A percentile compares a stretch with the other conserved stretches of the same genome.
phyloP scores from a whole-genome alignment of 2,113 vertebrate species.

The Oceanites oceanicus region DNA sequence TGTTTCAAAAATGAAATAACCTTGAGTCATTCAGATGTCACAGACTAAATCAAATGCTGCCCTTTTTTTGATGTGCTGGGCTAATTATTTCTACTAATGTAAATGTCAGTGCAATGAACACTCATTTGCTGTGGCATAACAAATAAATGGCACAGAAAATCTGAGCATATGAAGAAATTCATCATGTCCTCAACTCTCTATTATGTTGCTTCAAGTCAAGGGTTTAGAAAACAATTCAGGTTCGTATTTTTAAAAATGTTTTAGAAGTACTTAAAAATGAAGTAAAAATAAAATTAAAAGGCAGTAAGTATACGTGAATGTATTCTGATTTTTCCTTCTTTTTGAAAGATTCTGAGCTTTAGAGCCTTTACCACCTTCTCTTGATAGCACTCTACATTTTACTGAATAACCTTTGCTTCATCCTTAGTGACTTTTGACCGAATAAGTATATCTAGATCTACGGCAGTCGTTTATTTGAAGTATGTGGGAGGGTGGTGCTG shows the following conservation, averaged over 20 bases:
- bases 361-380: not conserved
- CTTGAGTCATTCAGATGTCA: constrained; percentile 53
- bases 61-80: constrained; percentile 47
- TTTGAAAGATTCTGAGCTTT: not conserved
- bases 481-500: not conserved
- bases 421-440: not conserved
- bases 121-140: constrained; percentile 53
- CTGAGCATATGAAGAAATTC: not conserved
- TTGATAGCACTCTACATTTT: not conserved
- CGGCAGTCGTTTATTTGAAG: not conserved
- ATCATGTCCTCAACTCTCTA: not conserved
- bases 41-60: constrained; percentile 63
- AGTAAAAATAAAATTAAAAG: not conserved
- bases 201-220: not conserved
- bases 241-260: not conserved
- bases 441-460: not conserved
- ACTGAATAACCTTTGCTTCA: not conserved
- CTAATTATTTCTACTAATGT: constrained; percentile 68
- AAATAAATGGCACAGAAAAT: constrained; percentile 37
- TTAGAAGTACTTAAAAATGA: not conserved
- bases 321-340: not conserved
- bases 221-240: not conserved
- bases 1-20: constrained; percentile 61
- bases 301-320: not conserved
- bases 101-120: constrained; percentile 65